Evolutionary conservation across 2,113 vertebrate species (phyloP), one percentile per base, ranked within the genome.

Genomic region (Diglossa brunneiventris): DNA sequence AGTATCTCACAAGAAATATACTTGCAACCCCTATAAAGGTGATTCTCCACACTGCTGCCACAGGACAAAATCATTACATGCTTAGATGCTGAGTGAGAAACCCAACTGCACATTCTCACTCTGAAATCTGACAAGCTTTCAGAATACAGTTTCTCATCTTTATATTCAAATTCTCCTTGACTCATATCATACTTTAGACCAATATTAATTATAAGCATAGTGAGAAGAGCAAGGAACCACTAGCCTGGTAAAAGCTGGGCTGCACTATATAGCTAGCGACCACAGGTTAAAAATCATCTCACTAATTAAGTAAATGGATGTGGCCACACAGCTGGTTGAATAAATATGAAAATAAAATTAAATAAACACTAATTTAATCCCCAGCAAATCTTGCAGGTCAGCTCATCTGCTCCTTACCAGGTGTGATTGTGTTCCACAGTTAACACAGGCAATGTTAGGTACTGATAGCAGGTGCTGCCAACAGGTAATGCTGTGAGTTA

Each of bases 341-440:
- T 78, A 83, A 93, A 76, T 42, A 23, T 33, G 35, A 87, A 89
- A 78, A 93, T 82, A 78, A 89, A 93, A 90, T 89, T 81, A 84
- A 53, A 69, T 62, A 83, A 79, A 61, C 20, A 50, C 39, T 90
- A 89, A 94, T 90, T 86, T 6, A 90, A 75, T 86, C 49, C 9
- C 7, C 35, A 90, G 73, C 1, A 89, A 87, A 61, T 42, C 44
- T 64, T 42, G 14, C 39, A 83, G 41, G 26, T 64, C 56, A 83
- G 52, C 23, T 97, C 82, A 49, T 72, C 83, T 96, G 61, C 67
- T 92, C 35, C 53, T 87, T 63, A 83, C 33, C 47, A 42, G 0
- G 1, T 52, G 52, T 46, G 37, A 78, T 52, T 59, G 35, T 47
- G 15, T 88, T 77, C 2, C 10, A 10, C 10, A 15, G 53, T 47